Evolutionary conservation across 2,888 invertebrate species (phyloP).

Genomic region (Tuta absoluta): DNA sequence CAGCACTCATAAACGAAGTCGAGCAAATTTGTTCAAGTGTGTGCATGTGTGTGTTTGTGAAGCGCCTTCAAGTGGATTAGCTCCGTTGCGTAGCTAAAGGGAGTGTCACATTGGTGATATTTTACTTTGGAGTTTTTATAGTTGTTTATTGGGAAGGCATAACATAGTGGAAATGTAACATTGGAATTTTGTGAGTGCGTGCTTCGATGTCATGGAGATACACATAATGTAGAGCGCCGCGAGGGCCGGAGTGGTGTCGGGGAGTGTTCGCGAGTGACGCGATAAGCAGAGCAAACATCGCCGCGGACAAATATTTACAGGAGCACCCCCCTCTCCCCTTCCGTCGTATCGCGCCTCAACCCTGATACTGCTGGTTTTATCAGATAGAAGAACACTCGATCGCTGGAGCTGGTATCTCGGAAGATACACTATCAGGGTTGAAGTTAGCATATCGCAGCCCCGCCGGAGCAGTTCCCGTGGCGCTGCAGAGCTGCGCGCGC

Average conservation of each 20-base stretch:
- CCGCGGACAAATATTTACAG: constrained; percentile 64
- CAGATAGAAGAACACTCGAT: constrained; percentile 77
- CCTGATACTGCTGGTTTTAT: constrained; percentile 72
- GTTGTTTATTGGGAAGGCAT: not conserved
- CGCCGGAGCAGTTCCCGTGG: constrained; percentile 21
- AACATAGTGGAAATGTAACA: not conserved
- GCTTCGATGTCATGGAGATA: not conserved
- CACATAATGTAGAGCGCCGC: constrained; percentile 30
- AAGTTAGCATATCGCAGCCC: constrained; percentile 36
- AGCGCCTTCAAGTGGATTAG: constrained; percentile 15
- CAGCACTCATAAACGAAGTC: constrained; percentile 22
- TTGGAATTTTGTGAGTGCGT: not conserved
- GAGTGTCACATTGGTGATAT: constrained; percentile 3
- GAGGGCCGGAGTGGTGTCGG: constrained; percentile 37
- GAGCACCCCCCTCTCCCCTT: constrained; percentile 46
- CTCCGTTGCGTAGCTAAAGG: not conserved
- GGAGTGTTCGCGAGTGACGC: constrained; percentile 58
- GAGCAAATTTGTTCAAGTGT: constrained; percentile 21
- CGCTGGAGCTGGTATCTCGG: constrained; percentile 65
- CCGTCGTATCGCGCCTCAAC: constrained; percentile 57
- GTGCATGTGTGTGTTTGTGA: constrained; percentile 16
- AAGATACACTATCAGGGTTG: constrained; percentile 31
- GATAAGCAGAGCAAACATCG: constrained; percentile 65
- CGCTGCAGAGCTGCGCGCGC: constrained; percentile 19
- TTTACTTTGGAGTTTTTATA: not conserved